Conservation (phyloP, 1,140 invertebrate species). For the Diplogasteroides magnus region DNA sequence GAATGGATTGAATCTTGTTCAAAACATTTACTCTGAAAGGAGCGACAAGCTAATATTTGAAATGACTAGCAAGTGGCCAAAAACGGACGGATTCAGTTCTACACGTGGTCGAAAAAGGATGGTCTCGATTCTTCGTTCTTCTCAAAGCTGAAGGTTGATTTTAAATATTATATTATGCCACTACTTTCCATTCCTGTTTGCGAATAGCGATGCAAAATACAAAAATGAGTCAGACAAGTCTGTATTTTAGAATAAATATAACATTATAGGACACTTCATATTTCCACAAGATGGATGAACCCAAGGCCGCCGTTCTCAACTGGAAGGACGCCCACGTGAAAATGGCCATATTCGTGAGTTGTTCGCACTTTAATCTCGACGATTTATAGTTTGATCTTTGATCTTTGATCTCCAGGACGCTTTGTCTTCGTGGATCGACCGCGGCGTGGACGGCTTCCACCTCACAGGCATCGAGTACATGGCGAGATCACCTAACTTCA, state of each 20-base stretch:
- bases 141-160: constrained; percentile 23
- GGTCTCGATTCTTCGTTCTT: constrained; percentile 15
- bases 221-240: no score
- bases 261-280: constrained; percentile 21
- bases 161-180: no score
- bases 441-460: constrained; percentile 35
- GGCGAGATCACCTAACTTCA: constrained; percentile 27
- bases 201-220: no score
- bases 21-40: no score
- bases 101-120: neutral
- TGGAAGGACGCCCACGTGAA: constrained; percentile 29
- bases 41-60: no score
- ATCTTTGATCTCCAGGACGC: constrained; percentile 13
- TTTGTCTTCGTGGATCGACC: constrained; percentile 31
- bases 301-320: constrained; percentile 23
- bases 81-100: neutral
- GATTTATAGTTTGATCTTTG: constrained; percentile 11
- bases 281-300: constrained; percentile 19
- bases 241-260: no score
- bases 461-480: constrained; percentile 33
- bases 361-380: neutral
- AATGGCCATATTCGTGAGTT: constrained; percentile 23
- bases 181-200: no score
- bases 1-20: no score
- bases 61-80: no score